These are phyloP conservation scores for Cryptocheilus praepositus DNA, from an alignment of 2,888 invertebrate genomes.

Conservation along the genomic window DNA sequence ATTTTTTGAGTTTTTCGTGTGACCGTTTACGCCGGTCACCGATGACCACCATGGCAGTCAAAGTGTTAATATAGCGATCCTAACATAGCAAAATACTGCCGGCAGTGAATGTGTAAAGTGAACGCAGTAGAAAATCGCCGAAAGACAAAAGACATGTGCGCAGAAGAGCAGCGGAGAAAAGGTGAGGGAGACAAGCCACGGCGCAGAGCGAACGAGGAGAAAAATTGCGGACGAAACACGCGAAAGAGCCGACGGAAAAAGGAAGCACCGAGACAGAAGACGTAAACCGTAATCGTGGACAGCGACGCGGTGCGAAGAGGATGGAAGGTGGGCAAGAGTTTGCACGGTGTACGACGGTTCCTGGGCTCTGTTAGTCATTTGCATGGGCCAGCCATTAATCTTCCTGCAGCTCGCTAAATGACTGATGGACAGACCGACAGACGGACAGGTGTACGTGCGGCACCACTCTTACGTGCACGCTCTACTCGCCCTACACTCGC, in stretches of 20 bases:
- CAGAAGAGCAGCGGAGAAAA: too few species aligned
- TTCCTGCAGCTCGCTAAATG: slow-evolving; percentile 57
- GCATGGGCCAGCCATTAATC: slow-evolving; percentile 61
- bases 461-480: slow-evolving; percentile 30
- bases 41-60: too few species aligned
- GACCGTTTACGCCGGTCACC: too few species aligned
- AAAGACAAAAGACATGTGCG: too few species aligned
- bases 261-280: not conserved
- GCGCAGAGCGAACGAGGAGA: too few species aligned
- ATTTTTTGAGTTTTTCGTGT: too few species aligned
- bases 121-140: too few species aligned
- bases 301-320: not conserved
- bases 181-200: too few species aligned
- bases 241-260: not conserved
- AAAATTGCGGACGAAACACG: too few species aligned
- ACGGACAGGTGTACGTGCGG: slow-evolving; percentile 33
- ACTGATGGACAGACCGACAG: slow-evolving; percentile 55
- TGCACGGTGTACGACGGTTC: not conserved
- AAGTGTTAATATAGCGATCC: too few species aligned
- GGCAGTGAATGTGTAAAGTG: too few species aligned
- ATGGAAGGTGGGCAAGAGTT: not conserved
- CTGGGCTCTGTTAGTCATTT: slow-evolving; percentile 45
- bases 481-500: slow-evolving; percentile 25
- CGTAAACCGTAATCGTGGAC: not conserved
- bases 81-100: too few species aligned